Percentiles rank a stretch among this genome's conserved stretches.
Evolutionary conservation across 2,888 invertebrate genomes (phyloP).

Genomic region (Leucophenga montana): DNA sequence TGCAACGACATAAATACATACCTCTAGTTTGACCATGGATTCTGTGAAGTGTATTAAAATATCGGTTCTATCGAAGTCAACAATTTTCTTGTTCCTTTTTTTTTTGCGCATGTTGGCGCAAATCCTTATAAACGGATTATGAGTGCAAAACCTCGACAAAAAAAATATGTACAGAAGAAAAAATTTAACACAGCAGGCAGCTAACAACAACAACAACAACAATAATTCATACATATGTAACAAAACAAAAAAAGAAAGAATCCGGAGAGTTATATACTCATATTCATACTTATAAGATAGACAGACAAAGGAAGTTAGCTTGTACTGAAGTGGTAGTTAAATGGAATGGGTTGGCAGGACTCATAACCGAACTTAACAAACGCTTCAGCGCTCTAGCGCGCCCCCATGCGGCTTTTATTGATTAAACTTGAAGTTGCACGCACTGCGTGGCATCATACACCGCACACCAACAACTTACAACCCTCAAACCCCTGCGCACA

Average conservation of each 20-base stretch:
- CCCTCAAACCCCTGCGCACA: background rate
- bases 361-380: constrained; percentile 21
- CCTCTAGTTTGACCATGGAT: no score
- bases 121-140: constrained; percentile 33
- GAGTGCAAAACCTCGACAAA: constrained; percentile 2
- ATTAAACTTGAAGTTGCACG: constrained; percentile 64
- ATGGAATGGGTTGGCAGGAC: background rate
- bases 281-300: constrained; percentile 10
- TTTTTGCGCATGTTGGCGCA: constrained; percentile 10
- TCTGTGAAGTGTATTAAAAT: no score
- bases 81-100: background rate
- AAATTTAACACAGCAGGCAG: constrained; percentile 20
- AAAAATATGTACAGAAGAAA: background rate
- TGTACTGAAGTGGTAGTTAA: background rate
- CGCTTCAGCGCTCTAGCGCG: constrained; percentile 16
- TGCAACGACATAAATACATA: no score
- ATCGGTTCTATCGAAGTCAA: background rate
- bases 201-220: constrained; percentile 42
- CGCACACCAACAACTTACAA: constrained; percentile 19
- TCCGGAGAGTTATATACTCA: background rate
- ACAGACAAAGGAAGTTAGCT: constrained; percentile 10
- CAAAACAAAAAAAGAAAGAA: constrained; percentile 25
- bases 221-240: constrained; percentile 26
- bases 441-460: constrained; percentile 51
- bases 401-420: constrained; percentile 61